These are phyloP conservation scores for Cosmopolites sordidus DNA, from an alignment of 2,888 invertebrate species.

Conservation along the genomic window DNA sequence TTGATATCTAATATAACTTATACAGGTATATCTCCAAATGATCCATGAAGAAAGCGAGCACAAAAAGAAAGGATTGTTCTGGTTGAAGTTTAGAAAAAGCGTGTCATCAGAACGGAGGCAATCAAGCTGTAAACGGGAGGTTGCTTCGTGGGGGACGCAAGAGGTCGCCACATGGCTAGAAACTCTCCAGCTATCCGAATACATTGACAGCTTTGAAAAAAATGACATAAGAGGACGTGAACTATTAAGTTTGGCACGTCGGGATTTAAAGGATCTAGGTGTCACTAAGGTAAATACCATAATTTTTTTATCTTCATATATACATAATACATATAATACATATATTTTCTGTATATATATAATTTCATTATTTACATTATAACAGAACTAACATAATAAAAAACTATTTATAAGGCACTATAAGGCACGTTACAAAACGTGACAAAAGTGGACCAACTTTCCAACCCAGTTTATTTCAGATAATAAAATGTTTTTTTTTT, in stretches of 20 bases:
- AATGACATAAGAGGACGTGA: slow-evolving; percentile 92
- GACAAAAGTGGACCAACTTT: too few relatives aligned
- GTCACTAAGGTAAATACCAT: slow-evolving; percentile 78
- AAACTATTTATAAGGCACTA: too few relatives aligned
- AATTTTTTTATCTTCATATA: too few relatives aligned
- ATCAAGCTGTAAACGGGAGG: slow-evolving; percentile 53
- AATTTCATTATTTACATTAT: too few relatives aligned
- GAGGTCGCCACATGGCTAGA: slow-evolving; percentile 92
- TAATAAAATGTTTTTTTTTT: too few relatives aligned
- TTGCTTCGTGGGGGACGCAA: slow-evolving; percentile 74
- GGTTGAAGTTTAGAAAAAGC: slow-evolving; percentile 60
- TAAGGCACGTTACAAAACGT: not conserved
- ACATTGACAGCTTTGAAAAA: slow-evolving; percentile 82
- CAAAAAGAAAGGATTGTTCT: slow-evolving; percentile 61
- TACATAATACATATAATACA: too few relatives aligned
- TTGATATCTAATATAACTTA: not conserved
- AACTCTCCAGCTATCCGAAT: slow-evolving; percentile 82
- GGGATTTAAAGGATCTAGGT: slow-evolving; percentile 86
- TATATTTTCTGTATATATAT: too few relatives aligned
- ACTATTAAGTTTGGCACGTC: slow-evolving; percentile 76
- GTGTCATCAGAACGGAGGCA: slow-evolving; percentile 46
- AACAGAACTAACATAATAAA: too few relatives aligned
- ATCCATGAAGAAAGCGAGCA: slow-evolving; percentile 45
- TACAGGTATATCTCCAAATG: slow-evolving; percentile 19
- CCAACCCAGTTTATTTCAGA: too few relatives aligned